Base-by-base conservation (phyloP, 2,888 invertebrate species). In the Chydorus sphaericus region DNA sequence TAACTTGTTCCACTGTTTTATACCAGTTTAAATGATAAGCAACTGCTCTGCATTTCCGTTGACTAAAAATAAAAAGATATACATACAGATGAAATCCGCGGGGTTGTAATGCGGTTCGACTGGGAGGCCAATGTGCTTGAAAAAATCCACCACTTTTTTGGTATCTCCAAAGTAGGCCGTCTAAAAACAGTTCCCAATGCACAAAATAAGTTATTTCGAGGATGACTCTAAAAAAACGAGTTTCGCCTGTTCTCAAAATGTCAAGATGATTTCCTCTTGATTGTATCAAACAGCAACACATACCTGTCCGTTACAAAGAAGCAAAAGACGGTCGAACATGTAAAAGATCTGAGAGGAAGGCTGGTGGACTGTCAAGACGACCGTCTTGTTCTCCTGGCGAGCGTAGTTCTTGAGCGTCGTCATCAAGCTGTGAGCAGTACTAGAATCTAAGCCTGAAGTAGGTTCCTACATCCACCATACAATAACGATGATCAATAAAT, bases 321-420 rank as follows among this genome's bases (percentile, higher is more conserved):
- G 71, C 52, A 87, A 72, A 55, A 87, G 72, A 66, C 81, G 82
- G 70, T 83, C 83, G 69, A 87, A 85, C 75, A 83, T 79, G 69
- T 85, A 82, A 70, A 85, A 87, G 72, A 86, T 85, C 69, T 85
- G 83, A 61, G 85, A 85, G 55, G 85, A 85, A 2, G 86, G 86
- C 68, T 87, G 87, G 67, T 87, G 87, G 4, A 87, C 80, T 36
- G 85, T 84, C 57, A 83, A 77, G 54, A 87, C 80, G 54, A 87
- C 80, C 6, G 83, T 84, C 70, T 85, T 86, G 61, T 82, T 80
- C 69, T 83, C 83, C 62, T 80, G 77, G 60, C 79, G 77, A 1
- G 85, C 84, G 66, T 83, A 85, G 58, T 78, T 74, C 68, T 84
- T 83, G 62, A 87, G 71, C 59, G 80, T 80, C 61, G 77, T 74